These are phyloP conservation scores for Drosophila cyrtoloma DNA, from an alignment of 2,888 invertebrate genomes.

Conservation along the genomic window DNA sequence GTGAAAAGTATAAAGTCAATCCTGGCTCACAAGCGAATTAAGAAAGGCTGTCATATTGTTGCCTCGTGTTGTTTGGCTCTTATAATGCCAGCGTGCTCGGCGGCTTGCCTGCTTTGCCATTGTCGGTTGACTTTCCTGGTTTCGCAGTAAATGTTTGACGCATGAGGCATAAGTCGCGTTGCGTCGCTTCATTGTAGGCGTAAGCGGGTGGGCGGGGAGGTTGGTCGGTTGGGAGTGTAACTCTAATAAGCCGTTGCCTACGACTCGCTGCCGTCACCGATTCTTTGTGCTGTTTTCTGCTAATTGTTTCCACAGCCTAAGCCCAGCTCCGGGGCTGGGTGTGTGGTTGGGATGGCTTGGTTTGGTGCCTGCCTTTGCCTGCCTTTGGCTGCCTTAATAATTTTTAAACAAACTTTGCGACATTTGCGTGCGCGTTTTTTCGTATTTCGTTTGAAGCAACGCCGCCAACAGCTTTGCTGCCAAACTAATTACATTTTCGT, in stretches of 20 bases:
- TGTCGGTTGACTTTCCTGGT: constrained; percentile 29
- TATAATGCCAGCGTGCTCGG: constrained; percentile 9
- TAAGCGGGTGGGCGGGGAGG: neutral
- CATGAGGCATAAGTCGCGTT: constrained; percentile 33
- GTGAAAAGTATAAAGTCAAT: constrained; percentile 22
- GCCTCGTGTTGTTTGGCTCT: constrained; percentile 19
- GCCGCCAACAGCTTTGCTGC: constrained; percentile 51
- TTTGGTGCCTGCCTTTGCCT: neutral
- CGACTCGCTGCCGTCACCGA: constrained; percentile 31
- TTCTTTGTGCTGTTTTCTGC: constrained; percentile 44
- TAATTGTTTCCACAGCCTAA: constrained; percentile 58
- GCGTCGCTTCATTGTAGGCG: neutral
- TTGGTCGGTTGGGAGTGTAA: neutral
- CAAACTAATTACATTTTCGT: constrained; percentile 70
- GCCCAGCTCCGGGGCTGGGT: constrained; percentile 18
- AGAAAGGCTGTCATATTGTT: constrained; percentile 35
- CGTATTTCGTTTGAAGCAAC: constrained; percentile 47
- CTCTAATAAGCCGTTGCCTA: constrained; percentile 47
- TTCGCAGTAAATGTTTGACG: constrained; percentile 45
- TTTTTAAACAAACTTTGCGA: constrained; percentile 70
- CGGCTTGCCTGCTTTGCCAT: constrained; percentile 4
- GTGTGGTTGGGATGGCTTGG: neutral
- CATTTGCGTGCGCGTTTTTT: constrained; percentile 55
- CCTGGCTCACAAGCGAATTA: constrained; percentile 9
- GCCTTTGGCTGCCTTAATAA: constrained; percentile 57